Evolutionary conservation across 2,113 vertebrate genomes (phyloP), one percentile per base, ranked within the genome.

Genomic region (Montifringilla adamsi): DNA sequence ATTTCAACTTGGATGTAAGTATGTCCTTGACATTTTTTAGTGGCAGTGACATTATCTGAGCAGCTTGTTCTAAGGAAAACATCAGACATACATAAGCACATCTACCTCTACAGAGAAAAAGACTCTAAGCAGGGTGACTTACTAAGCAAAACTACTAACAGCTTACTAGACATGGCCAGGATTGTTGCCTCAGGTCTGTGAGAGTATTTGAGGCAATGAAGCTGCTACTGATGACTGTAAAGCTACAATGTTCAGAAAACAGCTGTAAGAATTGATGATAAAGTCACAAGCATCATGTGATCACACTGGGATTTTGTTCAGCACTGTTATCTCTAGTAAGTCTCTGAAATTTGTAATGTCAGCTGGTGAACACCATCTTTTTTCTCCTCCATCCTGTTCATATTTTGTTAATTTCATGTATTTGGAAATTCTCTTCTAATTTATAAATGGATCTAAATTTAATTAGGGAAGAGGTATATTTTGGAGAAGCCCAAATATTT

Each of bases 1-100:
- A 60, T 89, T 92, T 92, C 33, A 81, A 28, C 78, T 76, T 82
- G 82, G 52, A 33, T 39, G 2, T 88, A 94, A 94, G 44, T 78
- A 67, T 59, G 92, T 64, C 91, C 93, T 96, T 92, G 90, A 94
- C 80, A 90, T 89, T 96, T 91, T 91, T 86, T 70, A 68, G 79
- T 58, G 64, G 47, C 73, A 56, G 26, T 75, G 93, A 90, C 83
- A 87, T 95, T 86, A 84, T 62, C 63, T 72, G 53, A 95, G 77
- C 47, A 90, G 28, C 52, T 90, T 88, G 47, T 67, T 94, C 68
- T 41, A 44, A 70, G 35, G 64, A 70, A 64, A 94, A 75, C 17
- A 74, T 37, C 75, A 91, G 68, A 47, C n/a, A 47, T 30, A 53
- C 24, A 56, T 35, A 69, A 80, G 31, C 24, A 62, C 2, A 0